phyloP scores from a whole-genome alignment of 1,140 invertebrate species.

The Drosophila repletoides region DNA sequence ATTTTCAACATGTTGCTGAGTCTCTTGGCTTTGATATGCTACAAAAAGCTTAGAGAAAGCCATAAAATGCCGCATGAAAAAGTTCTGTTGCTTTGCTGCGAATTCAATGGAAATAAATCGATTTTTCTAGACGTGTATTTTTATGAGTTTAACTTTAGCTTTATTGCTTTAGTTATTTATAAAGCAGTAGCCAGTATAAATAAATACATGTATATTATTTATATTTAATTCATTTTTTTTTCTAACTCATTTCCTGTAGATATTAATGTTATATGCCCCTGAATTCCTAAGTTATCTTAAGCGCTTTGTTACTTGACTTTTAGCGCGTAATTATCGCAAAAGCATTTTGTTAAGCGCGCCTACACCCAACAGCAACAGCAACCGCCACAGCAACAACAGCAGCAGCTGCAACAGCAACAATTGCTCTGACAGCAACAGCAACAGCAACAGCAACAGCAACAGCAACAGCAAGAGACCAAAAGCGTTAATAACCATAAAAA shows the following conservation, averaged over 20 bases:
- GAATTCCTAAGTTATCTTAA: constrained; percentile 53
- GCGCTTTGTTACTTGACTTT: constrained; percentile 67
- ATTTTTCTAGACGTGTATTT: too few species aligned
- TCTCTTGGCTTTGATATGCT: too few species aligned
- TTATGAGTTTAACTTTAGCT: too few species aligned
- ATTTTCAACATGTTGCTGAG: too few species aligned
- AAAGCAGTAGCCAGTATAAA: background rate
- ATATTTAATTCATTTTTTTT: constrained; percentile 10
- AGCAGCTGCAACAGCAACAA: constrained; percentile 19
- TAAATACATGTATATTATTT: constrained; percentile 3
- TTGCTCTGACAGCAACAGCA: constrained; percentile 12
- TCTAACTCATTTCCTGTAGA: constrained; percentile 6
- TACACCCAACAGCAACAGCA: constrained; percentile 36
- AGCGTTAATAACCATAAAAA: constrained; percentile 71
- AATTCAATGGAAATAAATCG: too few species aligned
- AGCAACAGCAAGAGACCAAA: constrained; percentile 27
- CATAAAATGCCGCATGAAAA: too few species aligned
- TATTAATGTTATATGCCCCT: constrained; percentile 8
- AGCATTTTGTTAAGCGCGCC: constrained; percentile 52
- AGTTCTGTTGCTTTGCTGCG: too few species aligned
- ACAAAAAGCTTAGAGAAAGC: too few species aligned
- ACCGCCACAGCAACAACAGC: constrained; percentile 9
- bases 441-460: constrained; percentile 12
- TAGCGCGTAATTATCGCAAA: constrained; percentile 70
- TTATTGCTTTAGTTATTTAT: background rate